Conservation (phyloP, 2,888 invertebrate genomes). For the Parnassius glacialis region DNA sequence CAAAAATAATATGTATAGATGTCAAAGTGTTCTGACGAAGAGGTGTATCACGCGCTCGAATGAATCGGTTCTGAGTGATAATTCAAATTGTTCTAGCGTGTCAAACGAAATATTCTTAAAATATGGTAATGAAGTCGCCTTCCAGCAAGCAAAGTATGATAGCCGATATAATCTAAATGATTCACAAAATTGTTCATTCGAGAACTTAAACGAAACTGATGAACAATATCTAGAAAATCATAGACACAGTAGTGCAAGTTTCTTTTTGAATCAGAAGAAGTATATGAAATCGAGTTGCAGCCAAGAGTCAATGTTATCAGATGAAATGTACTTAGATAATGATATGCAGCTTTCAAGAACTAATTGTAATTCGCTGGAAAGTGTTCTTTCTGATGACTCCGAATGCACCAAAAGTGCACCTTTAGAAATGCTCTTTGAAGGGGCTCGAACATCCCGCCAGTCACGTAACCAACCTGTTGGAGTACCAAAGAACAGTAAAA, state of each 20-base stretch:
- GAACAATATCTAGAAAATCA: constrained; percentile 77
- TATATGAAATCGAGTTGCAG: constrained; percentile 83
- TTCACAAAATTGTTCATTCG: constrained; percentile 72
- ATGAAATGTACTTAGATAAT: constrained; percentile 81
- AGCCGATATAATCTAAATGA: constrained; percentile 73
- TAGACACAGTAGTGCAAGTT: constrained; percentile 88
- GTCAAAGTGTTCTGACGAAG: constrained; percentile 75
- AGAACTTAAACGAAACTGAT: constrained; percentile 66
- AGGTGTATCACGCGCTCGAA: constrained; percentile 82
- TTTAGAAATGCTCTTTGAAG: constrained; percentile 85
- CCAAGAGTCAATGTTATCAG: constrained; percentile 89
- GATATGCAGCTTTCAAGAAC: constrained; percentile 83
- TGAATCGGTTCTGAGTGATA: constrained; percentile 74
- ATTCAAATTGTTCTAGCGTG: constrained; percentile 74
- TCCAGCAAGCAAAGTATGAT: constrained; percentile 72
- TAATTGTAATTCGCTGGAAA: constrained; percentile 89
- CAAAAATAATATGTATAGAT: constrained; percentile 58
- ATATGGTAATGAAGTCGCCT: constrained; percentile 74
- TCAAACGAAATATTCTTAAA: constrained; percentile 77
- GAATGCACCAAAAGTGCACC: constrained; percentile 89
- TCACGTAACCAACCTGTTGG: constrained; percentile 43
- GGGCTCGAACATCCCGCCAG: constrained; percentile 69
- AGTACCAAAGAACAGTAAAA: constrained; percentile 68
- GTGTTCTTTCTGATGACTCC: constrained; percentile 89
- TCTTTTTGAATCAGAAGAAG: constrained; percentile 86